Percentiles rank a stretch among this genome's conserved stretches.
Evolutionary conservation across 2,888 invertebrate genomes (phyloP).

Genomic region (Hyalella azteca): DNA sequence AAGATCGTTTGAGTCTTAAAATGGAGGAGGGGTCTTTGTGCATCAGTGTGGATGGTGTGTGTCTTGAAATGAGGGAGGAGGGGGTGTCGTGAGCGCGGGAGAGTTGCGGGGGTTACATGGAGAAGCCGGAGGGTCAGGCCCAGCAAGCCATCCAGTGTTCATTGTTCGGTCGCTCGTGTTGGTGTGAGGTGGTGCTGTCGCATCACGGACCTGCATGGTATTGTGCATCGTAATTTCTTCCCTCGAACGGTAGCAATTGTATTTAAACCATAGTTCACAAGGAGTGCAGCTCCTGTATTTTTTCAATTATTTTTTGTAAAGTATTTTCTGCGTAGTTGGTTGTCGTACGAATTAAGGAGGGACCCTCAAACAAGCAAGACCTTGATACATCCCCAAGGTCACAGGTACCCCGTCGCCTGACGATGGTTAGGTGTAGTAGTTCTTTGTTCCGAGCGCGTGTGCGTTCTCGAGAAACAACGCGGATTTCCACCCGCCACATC

Average conservation of each 20-base stretch:
- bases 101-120: not conserved
- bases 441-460: constrained; percentile 16
- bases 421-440: not conserved
- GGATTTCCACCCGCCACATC: too few species aligned
- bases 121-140: constrained; percentile 16
- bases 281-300: not conserved
- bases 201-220: constrained; percentile 13
- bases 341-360: not conserved
- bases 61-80: not conserved
- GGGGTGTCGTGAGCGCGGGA: not conserved
- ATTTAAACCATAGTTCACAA: too few species aligned
- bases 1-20: too few species aligned
- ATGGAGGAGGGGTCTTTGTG: too few species aligned
- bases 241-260: too few species aligned
- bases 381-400: constrained; percentile 13
- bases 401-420: constrained; percentile 11
- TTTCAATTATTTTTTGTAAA: not conserved
- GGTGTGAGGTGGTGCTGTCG: constrained; percentile 34
- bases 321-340: not conserved
- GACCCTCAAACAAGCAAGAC: not conserved
- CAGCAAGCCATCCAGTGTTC: constrained; percentile 16
- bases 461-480: too few species aligned
- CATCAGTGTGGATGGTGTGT: not conserved
- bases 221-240: too few species aligned
- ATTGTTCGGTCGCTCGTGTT: constrained; percentile 32